These are phyloP conservation scores for Arion vulgaris DNA, from an alignment of 1,140 invertebrate species.

Conservation along the genomic window DNA sequence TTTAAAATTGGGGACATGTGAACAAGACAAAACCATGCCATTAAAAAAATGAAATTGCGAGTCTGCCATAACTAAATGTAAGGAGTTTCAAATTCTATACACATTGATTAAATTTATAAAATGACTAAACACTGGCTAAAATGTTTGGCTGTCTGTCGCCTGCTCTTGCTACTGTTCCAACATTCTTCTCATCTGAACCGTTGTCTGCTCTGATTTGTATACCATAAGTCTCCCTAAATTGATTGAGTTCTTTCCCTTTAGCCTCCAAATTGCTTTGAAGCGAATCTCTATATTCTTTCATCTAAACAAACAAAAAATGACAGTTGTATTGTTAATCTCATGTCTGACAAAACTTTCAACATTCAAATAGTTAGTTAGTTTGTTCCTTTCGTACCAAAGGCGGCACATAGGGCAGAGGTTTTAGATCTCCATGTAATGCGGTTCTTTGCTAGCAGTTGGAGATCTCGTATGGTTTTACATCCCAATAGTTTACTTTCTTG, in stretches of 20 bases:
- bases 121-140: slow-evolving; percentile 32
- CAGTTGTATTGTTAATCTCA: too few species aligned
- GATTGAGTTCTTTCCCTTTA: slow-evolving; percentile 25
- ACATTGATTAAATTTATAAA: not conserved
- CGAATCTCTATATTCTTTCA: slow-evolving; percentile 35
- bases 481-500: too few species aligned
- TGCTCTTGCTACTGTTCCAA: not conserved
- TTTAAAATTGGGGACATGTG: too few species aligned
- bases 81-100: not conserved
- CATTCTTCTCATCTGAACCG: slow-evolving; percentile 14
- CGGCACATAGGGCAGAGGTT: too few species aligned
- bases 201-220: slow-evolving; percentile 29
- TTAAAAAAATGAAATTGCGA: too few species aligned
- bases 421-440: too few species aligned
- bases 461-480: too few species aligned
- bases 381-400: too few species aligned
- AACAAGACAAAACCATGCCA: too few species aligned
- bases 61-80: not conserved
- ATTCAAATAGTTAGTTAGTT: too few species aligned
- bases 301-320: slow-evolving; percentile 6
- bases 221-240: slow-evolving; percentile 15
- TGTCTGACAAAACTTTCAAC: too few species aligned
- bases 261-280: slow-evolving; percentile 16
- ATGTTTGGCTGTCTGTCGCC: slow-evolving; percentile 27
- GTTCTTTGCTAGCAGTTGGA: too few species aligned